Percentiles rank a stretch among this genome's conserved stretches.
Conservation (phyloP, 2,113 vertebrate species). For the Rhinoderma darwinii region DNA sequence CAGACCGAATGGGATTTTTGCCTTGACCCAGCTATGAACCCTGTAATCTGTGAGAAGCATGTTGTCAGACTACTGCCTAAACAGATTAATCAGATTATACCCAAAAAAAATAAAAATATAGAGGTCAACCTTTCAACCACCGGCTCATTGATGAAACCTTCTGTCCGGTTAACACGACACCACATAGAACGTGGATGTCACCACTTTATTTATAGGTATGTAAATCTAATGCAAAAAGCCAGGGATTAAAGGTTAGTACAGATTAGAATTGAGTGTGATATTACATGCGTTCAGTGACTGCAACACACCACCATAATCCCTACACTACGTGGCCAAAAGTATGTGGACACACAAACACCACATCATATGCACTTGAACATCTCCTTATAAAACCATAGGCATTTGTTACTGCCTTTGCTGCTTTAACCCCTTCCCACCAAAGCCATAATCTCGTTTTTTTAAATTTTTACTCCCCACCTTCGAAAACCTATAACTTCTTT, state of each 20-base stretch:
- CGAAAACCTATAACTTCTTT: too few relatives aligned
- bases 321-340: background rate
- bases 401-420: too few relatives aligned
- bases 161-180: too few relatives aligned
- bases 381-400: too few relatives aligned
- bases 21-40: conserved; percentile 64
- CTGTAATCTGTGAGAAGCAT: conserved; percentile 69
- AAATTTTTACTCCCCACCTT: too few relatives aligned
- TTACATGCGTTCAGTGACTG: background rate
- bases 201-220: background rate
- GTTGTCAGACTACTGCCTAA: conserved; percentile 66
- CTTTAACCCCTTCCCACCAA: too few relatives aligned
- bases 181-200: background rate
- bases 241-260: background rate
- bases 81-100: conserved; percentile 74
- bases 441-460: too few relatives aligned
- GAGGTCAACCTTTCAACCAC: conserved; percentile 69
- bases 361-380: too few relatives aligned
- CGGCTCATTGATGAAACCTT: conserved; percentile 53
- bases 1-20: conserved; percentile 65
- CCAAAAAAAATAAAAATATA: conserved; percentile 74
- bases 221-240: background rate
- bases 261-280: background rate
- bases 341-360: background rate
- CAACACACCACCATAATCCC: background rate